Base-by-base conservation (phyloP, 2,888 invertebrate genomes). In the Ischnura elegans region DNA sequence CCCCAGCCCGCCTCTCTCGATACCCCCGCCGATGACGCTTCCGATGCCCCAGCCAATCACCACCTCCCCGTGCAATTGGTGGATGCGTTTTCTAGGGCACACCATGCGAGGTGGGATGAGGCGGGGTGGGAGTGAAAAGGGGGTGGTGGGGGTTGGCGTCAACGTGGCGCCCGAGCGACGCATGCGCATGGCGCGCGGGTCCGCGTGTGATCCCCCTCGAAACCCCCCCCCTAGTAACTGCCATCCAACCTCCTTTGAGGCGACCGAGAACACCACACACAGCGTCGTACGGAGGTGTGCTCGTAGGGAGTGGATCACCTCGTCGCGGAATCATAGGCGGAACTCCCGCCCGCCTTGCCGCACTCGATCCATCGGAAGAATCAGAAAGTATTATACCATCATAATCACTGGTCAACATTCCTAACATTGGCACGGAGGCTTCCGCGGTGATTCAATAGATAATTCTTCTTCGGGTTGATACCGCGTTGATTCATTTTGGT, bases 71-170 rank as follows among this genome's bases (percentile, higher is more conserved):
- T 90, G 90, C 90, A 90, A 90, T 90, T 90, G 90, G 90, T 61
- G 90, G 55, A 90, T 90, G 90, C 90, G 90, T 90, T 90, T 90
- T 90, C 90, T 90, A 90, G 90, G 90, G 90, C 90, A 66, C 66
- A 87, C 55, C 61, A 25, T 45, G n/a, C n/a, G n/a, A 13, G 45
- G 6, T 25, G 61, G 25, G 42, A 55, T 29, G 1, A 21, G 13
- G 36, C 36, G 51, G 36, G 36, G 55, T 0, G 85, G 45, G 43
- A 43, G 42, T 5, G 19, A 16, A 21, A 42, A 21, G 43, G 47
- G 47, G 36, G 42, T 0, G 36, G 43, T n/a, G 21, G n/a, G 45
- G 36, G 87, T 51, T 55, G 51, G 55, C 87, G 87, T 87, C 87
- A 87, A 36, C 87, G 87, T 55, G 90, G 90, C 90, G 90, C 90